Percentiles rank a stretch among this genome's conserved stretches.
Conservation (phyloP, 1,140 invertebrate species). For the Papilio polyxenes region DNA sequence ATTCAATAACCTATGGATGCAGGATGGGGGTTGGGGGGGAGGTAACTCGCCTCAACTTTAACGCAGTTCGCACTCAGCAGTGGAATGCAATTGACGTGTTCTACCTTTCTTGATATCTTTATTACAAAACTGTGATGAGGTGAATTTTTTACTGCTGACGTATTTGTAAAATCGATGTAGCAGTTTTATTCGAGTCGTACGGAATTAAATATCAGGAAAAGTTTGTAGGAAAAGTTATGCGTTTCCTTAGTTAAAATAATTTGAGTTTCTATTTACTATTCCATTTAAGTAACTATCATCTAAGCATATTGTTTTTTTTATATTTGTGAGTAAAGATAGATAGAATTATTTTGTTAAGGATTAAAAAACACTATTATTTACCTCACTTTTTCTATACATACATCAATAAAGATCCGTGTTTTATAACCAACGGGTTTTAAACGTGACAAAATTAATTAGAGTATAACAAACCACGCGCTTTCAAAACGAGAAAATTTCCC, state of each 20-base stretch:
- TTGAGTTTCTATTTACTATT: no score
- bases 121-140: background rate
- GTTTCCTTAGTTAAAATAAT: background rate
- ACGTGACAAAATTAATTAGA: background rate
- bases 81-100: conserved; percentile 21
- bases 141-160: conserved; percentile 5
- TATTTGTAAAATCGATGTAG: background rate
- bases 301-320: no score
- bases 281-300: no score
- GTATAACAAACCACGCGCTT: background rate
- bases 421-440: background rate
- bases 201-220: background rate
- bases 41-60: background rate
- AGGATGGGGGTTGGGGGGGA: background rate
- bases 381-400: no score
- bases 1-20: conserved; percentile 23
- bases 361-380: no score
- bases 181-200: background rate
- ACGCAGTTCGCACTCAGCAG: background rate
- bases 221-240: background rate
- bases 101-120: conserved; percentile 8
- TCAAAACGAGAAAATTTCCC: background rate
- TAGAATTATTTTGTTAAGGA: no score
- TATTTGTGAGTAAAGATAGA: no score
- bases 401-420: background rate